Percentiles rank a stretch among this genome's conserved stretches.
phyloP scores from a whole-genome alignment of 1,140 invertebrate genomes.

The Leptoteleia sp. region DNA sequence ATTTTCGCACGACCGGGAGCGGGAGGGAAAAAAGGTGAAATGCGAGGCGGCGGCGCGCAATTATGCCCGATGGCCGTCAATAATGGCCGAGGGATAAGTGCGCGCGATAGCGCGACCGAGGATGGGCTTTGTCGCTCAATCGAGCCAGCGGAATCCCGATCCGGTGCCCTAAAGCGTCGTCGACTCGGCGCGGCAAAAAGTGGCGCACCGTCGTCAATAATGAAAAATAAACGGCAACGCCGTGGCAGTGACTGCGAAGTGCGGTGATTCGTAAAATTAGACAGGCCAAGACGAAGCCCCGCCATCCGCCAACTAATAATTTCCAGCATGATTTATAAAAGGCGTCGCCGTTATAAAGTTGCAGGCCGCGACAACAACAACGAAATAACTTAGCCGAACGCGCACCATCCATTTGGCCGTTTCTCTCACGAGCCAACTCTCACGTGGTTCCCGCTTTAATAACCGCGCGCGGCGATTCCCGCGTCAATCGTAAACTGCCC shows the following conservation, averaged over 20 bases:
- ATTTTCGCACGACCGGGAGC: slow-evolving; percentile 47
- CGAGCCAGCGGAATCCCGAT: slow-evolving; percentile 61
- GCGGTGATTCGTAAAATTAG: slow-evolving; percentile 62
- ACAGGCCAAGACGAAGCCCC: slow-evolving; percentile 29
- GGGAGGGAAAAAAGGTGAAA: slow-evolving; percentile 30
- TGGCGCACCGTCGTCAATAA: slow-evolving; percentile 32
- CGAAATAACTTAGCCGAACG: too few relatives aligned
- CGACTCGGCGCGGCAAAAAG: slow-evolving; percentile 22
- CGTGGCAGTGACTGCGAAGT: slow-evolving; percentile 7
- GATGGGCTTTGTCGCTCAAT: slow-evolving; percentile 65
- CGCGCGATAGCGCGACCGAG: slow-evolving; percentile 38
- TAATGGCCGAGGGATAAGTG: slow-evolving; percentile 66
- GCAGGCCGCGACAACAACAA: background rate
- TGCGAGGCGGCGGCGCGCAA: slow-evolving; percentile 64
- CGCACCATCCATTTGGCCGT: too few relatives aligned
- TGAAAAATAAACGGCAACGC: slow-evolving; percentile 39
- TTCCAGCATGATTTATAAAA: slow-evolving; percentile 60
- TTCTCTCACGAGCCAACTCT: background rate
- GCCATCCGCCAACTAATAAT: slow-evolving; percentile 19
- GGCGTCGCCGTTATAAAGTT: background rate
- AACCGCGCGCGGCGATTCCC: slow-evolving; percentile 3
- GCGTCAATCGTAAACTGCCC: slow-evolving; percentile 27
- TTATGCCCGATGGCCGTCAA: slow-evolving; percentile 70
- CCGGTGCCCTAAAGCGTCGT: slow-evolving; percentile 57
- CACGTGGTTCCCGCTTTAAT: slow-evolving; percentile 9